Evolutionary conservation across 2,113 vertebrate species (phyloP), one percentile per base, ranked within the genome.

Genomic region (Tichodroma muraria): DNA sequence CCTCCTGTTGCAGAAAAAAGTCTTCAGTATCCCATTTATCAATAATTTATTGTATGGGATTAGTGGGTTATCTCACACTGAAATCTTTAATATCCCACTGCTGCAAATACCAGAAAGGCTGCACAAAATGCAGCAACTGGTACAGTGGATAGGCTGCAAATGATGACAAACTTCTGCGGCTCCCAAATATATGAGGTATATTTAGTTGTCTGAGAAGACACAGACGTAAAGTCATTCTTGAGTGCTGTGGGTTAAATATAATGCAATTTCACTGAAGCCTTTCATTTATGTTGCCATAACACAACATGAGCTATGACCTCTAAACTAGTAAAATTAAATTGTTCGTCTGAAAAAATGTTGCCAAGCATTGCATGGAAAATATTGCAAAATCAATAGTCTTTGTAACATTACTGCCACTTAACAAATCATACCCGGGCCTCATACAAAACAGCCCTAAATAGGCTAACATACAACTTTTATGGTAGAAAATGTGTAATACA

Each of bases 341-440:
- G 30, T 37, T 59, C 22, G 44, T 28, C 40, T 73, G 66, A 78
- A 88, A 92, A 96, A 73, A 45, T 18, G 49, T 80, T 64, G 38
- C 23, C 63, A 82, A 85, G 6, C 6, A 53, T 72, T 59, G 50
- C 6, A 5, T 31, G 30, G 53, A 65, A 94, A 82, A 61, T 61
- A 13, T 83, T 87, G 70, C 66, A 56, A 96, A 94, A 95, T 95
- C 90, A 93, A 84, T 93, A 89, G 12, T 54, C 40, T 63, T 92
- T 82, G 79, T 88, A 95, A 89, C 28, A 80, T 85, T 96, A 88
- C 91, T 91, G 35, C 44, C 15, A 37, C 45, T 92, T 93, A 83
- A 79, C 16, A 95, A 95, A 95, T 94, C 80, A 71, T 80, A 87
- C 52, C 44, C 6, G 11, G 33, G 31, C 35, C 87, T 96, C 65